phyloP scores from a whole-genome alignment of 92 coral and sea anemone genomes.

The Actinostola sp. region DNA sequence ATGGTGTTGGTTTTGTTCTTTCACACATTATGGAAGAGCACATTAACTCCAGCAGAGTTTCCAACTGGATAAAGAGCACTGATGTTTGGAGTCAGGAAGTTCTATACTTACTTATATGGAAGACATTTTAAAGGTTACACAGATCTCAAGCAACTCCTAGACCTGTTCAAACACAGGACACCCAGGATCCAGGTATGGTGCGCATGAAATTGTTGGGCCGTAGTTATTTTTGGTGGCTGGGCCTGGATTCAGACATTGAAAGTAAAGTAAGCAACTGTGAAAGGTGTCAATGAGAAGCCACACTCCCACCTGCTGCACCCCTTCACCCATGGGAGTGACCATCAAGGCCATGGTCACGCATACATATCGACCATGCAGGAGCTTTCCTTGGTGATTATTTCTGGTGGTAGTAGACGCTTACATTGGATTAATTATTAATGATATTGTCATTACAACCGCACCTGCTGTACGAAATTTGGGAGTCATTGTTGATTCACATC shows the following conservation, averaged over 20 bases:
- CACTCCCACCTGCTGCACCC: constrained; percentile 43
- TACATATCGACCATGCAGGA: constrained; percentile 57
- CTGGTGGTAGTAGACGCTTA: constrained; percentile 42
- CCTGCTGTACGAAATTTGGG: no score
- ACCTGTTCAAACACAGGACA: no score
- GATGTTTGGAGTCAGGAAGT: constrained; percentile 35
- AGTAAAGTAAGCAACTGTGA: no score
- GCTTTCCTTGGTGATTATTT: constrained; percentile 52
- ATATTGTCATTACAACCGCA: no score
- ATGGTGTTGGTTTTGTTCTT: constrained; percentile 52
- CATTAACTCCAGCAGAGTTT: constrained; percentile 36
- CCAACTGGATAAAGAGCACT: constrained; percentile 45
- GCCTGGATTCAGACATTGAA: no score
- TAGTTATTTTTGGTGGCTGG: no score
- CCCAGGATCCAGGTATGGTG: no score
- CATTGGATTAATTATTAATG: no score
- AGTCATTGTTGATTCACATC: no score
- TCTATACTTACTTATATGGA: constrained; percentile 49
- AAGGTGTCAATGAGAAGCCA: constrained; percentile 41
- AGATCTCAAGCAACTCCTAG: constrained; percentile 50
- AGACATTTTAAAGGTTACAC: constrained; percentile 21
- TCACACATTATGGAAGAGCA: constrained; percentile 48
- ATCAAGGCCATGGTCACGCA: constrained; percentile 40
- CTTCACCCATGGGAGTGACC: constrained; percentile 60
- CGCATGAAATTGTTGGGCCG: no score